These are phyloP conservation scores for Prochilodus magdalenae DNA, from an alignment of 2,113 vertebrate genomes.

Conservation along the genomic window DNA sequence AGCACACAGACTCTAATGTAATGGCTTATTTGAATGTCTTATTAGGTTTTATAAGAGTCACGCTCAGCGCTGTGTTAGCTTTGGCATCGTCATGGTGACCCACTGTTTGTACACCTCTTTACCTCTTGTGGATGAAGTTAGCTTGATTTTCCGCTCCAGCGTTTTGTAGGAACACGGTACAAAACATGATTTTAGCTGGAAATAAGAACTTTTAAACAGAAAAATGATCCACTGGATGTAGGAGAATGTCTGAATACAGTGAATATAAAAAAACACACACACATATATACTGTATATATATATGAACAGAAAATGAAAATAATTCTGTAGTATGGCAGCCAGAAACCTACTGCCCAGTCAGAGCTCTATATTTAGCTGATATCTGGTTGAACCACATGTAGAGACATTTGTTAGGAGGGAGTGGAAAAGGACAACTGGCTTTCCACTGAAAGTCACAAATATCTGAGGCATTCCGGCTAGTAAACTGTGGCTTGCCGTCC, in stretches of 20 bases:
- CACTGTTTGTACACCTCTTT: conserved; percentile 13
- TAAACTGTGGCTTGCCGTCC: background rate
- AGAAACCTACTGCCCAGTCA: background rate
- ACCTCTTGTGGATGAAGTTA: conserved; percentile 24
- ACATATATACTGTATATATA: too few species aligned
- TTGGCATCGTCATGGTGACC: conserved; percentile 49
- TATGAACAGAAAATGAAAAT: too few species aligned
- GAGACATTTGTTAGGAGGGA: background rate
- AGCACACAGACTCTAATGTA: conserved; percentile 31
- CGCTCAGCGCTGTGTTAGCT: conserved; percentile 39
- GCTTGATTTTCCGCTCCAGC: conserved; percentile 14
- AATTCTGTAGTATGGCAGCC: background rate
- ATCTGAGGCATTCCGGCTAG: background rate
- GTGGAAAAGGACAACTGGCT: background rate
- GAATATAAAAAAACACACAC: too few species aligned
- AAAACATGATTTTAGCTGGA: background rate
- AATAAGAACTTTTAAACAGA: background rate
- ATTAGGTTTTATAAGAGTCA: conserved; percentile 55
- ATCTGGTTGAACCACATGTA: background rate
- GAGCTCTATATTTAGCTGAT: background rate
- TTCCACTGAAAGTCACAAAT: background rate
- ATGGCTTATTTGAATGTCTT: conserved; percentile 50
- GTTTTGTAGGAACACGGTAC: background rate
- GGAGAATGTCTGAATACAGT: too few species aligned
- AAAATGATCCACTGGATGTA: too few species aligned